Base-by-base conservation (phyloP, 2,888 invertebrate genomes). In the Ochropleura leucogaster region DNA sequence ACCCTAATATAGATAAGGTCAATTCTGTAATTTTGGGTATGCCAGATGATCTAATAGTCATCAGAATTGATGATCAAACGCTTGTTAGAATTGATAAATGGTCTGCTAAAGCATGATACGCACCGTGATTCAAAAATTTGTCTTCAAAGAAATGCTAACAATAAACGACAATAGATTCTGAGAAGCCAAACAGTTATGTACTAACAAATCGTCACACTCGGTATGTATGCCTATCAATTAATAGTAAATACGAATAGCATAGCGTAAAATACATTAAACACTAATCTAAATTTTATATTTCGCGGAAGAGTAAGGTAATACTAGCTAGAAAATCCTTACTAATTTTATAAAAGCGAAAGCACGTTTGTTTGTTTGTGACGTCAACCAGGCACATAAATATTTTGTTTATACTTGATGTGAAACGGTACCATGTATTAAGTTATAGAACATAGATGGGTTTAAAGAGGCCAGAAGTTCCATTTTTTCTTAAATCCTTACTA, bases 131-230 rank as follows among this genome's bases (percentile, higher is more conserved):
- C 30, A 60, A 80, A 77, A 73, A 65, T 65, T 65, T 30, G 18
- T 3, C 40, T 60, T 80, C 77, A 72, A 65, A 79, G 65, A 72
- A 65, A 7, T 53, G n/a, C 8, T 64, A 51, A 64, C 57, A 59
- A 72, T 47, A 53, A 53, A 47, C n/a, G 42, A 65, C 16, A 79
- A 65, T 72, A 42, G 30, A 20, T 77, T 79, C 79, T 64, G 16
- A n/a, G 64, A 77, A 79, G 63, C 40, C 4, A 47, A 47, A 42
- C 30, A n/a, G 47, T 53, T 78, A 79, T 59, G 51, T 72, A 51
- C 40, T 16, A 20, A 20, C 14, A 59, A 12, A 65, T 72, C 30
- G 10, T 72, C n/a, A 55, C 6, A 7, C 16, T 49, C 18, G n/a
- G 42, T 70, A 62, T 49, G n/a, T 70, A 30, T 20, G 46, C 30